Evolutionary conservation across 2,888 invertebrate species (phyloP).

Genomic region (Sturmia bella): DNA sequence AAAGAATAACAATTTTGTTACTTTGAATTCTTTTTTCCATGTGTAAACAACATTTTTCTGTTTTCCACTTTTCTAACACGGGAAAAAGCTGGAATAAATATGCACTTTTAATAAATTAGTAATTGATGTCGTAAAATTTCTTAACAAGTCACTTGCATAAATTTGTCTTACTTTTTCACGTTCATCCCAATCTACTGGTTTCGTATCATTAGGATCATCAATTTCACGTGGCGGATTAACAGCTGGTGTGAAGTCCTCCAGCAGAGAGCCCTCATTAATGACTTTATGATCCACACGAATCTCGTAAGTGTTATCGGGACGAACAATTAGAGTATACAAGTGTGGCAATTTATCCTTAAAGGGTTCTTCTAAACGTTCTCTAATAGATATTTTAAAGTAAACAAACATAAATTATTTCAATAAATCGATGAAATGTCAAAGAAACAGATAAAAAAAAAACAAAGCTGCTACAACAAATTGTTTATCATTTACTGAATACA

Average conservation of each 20-base stretch:
- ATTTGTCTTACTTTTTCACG: conserved; percentile 85
- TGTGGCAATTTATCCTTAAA: conserved; percentile 97
- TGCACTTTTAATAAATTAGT: no score
- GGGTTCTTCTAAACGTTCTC: conserved; percentile 90
- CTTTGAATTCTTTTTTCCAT: no score
- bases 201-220: conserved; percentile 92
- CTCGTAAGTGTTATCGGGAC: conserved; percentile 90
- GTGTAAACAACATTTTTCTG: no score
- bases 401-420: neutral
- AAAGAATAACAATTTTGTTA: no score
- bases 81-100: no score
- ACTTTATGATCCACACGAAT: conserved; percentile 92
- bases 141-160: no score
- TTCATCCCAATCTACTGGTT: conserved; percentile 98
- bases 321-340: conserved; percentile 90
- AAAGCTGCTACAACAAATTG: conserved; percentile 1
- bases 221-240: conserved; percentile 98
- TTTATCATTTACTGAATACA: neutral
- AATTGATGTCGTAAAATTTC: no score
- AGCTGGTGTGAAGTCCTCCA: conserved; percentile 95
- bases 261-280: conserved; percentile 91
- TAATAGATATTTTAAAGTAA: conserved; percentile 71
- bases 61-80: no score
- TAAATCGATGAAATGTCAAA: conserved; percentile 12
- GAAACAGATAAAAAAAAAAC: conserved; percentile 16